These are phyloP conservation scores for Ischnura elegans DNA, from an alignment of 2,888 invertebrate genomes.

Conservation along the genomic window DNA sequence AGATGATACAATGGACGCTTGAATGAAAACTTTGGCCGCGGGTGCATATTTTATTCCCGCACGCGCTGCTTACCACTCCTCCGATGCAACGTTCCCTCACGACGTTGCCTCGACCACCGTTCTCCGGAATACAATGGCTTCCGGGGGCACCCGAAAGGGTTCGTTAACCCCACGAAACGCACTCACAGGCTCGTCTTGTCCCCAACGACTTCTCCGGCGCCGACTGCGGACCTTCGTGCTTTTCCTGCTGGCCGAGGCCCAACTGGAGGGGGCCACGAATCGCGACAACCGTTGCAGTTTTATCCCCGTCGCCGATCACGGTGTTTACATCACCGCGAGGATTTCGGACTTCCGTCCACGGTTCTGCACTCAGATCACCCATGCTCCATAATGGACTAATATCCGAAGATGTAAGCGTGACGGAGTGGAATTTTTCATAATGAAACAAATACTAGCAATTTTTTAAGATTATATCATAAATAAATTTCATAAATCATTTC, in stretches of 20 bases:
- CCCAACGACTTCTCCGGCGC: background rate
- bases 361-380: too few species aligned
- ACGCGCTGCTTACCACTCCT: background rate
- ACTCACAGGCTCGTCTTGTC: background rate
- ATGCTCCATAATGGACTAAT: too few species aligned
- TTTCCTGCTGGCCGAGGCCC: background rate
- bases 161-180: conserved; percentile 8
- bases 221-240: background rate
- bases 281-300: background rate
- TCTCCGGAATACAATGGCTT: background rate
- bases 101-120: background rate
- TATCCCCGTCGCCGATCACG: background rate
- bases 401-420: too few species aligned
- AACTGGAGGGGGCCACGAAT: background rate
- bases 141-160: background rate
- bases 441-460: too few species aligned
- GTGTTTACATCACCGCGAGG: too few species aligned
- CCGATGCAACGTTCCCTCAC: background rate
- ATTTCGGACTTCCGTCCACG: too few species aligned
- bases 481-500: too few species aligned
- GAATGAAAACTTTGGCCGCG: background rate
- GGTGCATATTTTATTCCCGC: background rate
- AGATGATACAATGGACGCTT: background rate
- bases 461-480: too few species aligned
- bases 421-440: too few species aligned